Conservation (phyloP, 30 jellyfish, hydroid and myxozoan species). For the Aurelia aurita region DNA sequence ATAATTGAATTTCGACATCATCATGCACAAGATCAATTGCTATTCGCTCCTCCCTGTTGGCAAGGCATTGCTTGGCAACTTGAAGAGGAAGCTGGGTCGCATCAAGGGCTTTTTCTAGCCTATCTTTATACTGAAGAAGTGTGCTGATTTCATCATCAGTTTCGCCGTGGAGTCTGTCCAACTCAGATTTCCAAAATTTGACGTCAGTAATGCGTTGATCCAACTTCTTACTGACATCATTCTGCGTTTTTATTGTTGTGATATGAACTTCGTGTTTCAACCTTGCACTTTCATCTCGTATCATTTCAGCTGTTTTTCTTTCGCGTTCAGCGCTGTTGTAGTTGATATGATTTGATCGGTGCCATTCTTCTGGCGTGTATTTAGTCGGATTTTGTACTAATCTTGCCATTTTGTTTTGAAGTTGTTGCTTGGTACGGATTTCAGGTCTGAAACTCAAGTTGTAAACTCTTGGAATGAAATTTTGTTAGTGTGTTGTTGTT, state of each 20-base stretch:
- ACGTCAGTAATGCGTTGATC: conserved; percentile 91
- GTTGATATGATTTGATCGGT: conserved; percentile 81
- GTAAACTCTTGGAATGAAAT: background rate
- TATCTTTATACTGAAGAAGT: conserved; percentile 79
- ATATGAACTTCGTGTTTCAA: conserved; percentile 87
- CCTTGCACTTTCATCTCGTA: conserved; percentile 94
- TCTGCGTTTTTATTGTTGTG: conserved; percentile 90
- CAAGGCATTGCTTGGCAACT: conserved; percentile 88
- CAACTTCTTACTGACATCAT: conserved; percentile 93
- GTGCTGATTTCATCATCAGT: conserved; percentile 87
- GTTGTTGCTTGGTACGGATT: background rate
- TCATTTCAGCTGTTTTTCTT: conserved; percentile 81
- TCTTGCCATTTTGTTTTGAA: conserved; percentile 75
- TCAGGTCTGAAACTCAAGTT: background rate
- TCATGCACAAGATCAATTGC: conserved; percentile 93
- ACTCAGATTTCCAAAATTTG: conserved; percentile 94
- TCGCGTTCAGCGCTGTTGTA: conserved; percentile 90
- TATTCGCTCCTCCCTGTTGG: conserved; percentile 83
- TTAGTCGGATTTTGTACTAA: conserved; percentile 83
- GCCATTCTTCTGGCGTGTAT: conserved; percentile 96
- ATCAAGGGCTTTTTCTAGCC: conserved; percentile 89
- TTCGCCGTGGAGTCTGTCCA: conserved; percentile 88
- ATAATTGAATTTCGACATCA: conserved; percentile 94
- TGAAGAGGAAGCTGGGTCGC: conserved; percentile 95
- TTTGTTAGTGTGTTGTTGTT: too few species aligned